These are phyloP conservation scores for Thymelicus acteon DNA, from an alignment of 2,888 invertebrate species.

Conservation along the genomic window DNA sequence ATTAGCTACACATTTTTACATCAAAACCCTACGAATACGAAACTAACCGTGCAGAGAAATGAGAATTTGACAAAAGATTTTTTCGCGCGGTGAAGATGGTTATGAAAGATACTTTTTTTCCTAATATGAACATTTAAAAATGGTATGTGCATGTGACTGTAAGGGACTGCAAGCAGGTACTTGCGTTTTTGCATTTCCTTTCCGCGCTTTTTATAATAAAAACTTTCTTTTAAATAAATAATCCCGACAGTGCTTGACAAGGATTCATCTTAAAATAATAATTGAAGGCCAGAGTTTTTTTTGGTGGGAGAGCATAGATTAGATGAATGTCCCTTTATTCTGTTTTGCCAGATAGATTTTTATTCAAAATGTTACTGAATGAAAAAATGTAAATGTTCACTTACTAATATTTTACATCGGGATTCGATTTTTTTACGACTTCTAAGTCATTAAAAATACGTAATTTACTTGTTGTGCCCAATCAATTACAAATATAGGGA, in stretches of 20 bases:
- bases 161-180: constrained; percentile 77
- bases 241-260: constrained; percentile 79
- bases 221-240: constrained; percentile 85
- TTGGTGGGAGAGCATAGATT: constrained; percentile 38
- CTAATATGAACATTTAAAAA: constrained; percentile 68
- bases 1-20: constrained; percentile 55
- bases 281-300: constrained; percentile 58
- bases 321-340: not conserved
- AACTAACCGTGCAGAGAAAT: constrained; percentile 61
- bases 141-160: constrained; percentile 78
- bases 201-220: constrained; percentile 82
- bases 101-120: constrained; percentile 71
- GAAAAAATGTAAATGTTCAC: too few species aligned
- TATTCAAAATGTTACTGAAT: not conserved
- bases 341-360: constrained; percentile 13
- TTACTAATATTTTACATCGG: too few species aligned
- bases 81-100: constrained; percentile 59
- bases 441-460: not conserved
- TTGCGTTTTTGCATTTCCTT: constrained; percentile 83
- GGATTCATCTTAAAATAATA: constrained; percentile 81
- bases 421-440: too few species aligned
- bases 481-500: constrained; percentile 37
- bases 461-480: not conserved
- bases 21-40: constrained; percentile 42
- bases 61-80: constrained; percentile 64